phyloP scores from a whole-genome alignment of 2,797 vertebrate species.

The Heteromormyrus szaboi region DNA sequence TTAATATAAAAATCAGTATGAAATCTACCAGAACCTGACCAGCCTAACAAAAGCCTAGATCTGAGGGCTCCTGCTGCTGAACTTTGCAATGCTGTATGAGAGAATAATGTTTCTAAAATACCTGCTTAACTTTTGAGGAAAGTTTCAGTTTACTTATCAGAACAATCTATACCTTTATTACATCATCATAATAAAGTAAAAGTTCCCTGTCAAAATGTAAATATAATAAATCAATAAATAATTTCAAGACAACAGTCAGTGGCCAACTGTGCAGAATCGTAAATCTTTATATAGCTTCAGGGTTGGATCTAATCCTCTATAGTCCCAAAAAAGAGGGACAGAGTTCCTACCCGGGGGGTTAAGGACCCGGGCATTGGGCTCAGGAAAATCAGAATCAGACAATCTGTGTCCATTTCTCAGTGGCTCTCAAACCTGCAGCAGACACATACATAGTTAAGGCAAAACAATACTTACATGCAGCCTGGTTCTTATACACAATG shows the following conservation, averaged over 20 bases:
- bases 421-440: background rate
- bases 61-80: background rate
- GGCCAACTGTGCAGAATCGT: background rate
- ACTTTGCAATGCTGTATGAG: background rate
- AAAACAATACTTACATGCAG: background rate
- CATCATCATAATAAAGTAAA: background rate
- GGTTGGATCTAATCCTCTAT: background rate
- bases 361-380: background rate
- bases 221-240: background rate
- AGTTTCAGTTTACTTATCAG: background rate
- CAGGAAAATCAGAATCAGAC: background rate
- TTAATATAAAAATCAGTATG: background rate
- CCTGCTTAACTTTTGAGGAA: background rate
- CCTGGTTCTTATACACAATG: background rate
- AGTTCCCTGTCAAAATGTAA: background rate
- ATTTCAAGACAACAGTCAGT: background rate
- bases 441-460: background rate
- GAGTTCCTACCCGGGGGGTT: background rate
- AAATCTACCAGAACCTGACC: background rate
- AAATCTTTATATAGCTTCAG: background rate
- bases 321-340: background rate
- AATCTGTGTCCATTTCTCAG: background rate
- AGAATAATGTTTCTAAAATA: background rate
- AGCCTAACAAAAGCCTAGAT: background rate
- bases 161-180: background rate